Evolutionary conservation across 2,888 invertebrate species (phyloP), one percentile per base, ranked within the genome.

Genomic region (Luperina testacea): DNA sequence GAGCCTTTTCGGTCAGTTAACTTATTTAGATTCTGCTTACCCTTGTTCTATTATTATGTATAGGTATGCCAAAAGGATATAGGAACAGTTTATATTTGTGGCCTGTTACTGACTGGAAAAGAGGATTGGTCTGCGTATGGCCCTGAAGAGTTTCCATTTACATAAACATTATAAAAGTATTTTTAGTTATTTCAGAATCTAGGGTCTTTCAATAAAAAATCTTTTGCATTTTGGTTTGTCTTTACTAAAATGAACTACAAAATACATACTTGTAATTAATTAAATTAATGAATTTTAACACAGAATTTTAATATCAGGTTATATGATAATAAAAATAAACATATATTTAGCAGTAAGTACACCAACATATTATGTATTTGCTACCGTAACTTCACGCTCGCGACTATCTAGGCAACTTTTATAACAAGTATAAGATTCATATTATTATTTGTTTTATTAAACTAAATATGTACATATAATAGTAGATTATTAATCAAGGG

Each of bases 41-140:
- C 84, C 59, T 53, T 9, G 0, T 61, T 63, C 74, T 71, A 79
- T 71, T 78, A 64, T 65, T 83, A 72, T 17, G 65, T 72, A n/a
- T 80, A 75, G n/a, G n/a, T 42, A 75, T 61, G 38, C 61, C 68
- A 13, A 32, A 77, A 32, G n/a, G 45, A 38, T 65, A 57, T 74
- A 74, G 53, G n/a, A 67, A 61, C 68, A 15, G 59, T 73, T 51
- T 84, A 74, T 76, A 69, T 61, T 51, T 8, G 63, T 8, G 63
- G 48, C 48, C 15, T 53, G 73, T 76, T 42, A 38, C 70, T 32
- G 67, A 51, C 59, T 70, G 45, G 70, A 68, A 57, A 73, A 15
- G 17, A 9, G 59, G 24, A 69, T 65, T 69, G 9, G 9, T 42
- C 4, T 9, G 11, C 27, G 15, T 69, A 2, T 51, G 69, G 27